These are phyloP conservation scores for Malurus splendens DNA, from an alignment of 2,797 vertebrate species.

Conservation along the genomic window DNA sequence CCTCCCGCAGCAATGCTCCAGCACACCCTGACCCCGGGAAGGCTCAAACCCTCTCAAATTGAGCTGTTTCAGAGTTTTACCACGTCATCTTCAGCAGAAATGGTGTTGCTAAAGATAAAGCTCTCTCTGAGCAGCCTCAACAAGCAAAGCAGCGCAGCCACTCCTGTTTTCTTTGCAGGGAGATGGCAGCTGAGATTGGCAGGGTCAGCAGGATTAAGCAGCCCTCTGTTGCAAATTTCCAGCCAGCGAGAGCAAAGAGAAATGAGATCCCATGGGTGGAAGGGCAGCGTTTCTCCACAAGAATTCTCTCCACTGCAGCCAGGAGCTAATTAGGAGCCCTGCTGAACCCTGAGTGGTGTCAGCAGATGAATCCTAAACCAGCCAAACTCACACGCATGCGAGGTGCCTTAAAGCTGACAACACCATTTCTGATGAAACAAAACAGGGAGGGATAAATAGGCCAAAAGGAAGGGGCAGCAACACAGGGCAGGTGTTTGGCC, in stretches of 20 bases:
- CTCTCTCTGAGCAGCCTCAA: not conserved
- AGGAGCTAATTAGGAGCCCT: not conserved
- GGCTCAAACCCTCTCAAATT: not conserved
- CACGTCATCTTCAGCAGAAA: not conserved
- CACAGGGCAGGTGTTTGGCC: not conserved
- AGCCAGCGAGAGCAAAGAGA: not conserved
- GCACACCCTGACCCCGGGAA: not conserved
- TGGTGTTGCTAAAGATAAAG: not conserved
- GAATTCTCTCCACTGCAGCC: not conserved
- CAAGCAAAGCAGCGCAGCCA: not conserved
- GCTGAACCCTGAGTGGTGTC: not conserved
- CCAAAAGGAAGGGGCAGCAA: not conserved
- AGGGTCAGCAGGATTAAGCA: not conserved
- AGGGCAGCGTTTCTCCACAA: not conserved
- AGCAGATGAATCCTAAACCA: not conserved
- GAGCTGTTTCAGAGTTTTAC: not conserved
- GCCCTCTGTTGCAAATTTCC: not conserved
- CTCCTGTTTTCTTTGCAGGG: not conserved
- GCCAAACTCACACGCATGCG: not conserved
- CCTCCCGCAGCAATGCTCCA: not conserved
- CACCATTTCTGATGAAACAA: not conserved
- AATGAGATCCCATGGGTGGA: constrained; percentile 6
- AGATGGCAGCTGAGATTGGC: not conserved
- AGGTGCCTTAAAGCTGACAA: not conserved
- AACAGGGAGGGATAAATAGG: not conserved